Percentiles rank a stretch among this genome's conserved stretches.
These are phyloP conservation scores for Tiphia femorata DNA, from an alignment of 2,888 invertebrate species.

Conservation along the genomic window DNA sequence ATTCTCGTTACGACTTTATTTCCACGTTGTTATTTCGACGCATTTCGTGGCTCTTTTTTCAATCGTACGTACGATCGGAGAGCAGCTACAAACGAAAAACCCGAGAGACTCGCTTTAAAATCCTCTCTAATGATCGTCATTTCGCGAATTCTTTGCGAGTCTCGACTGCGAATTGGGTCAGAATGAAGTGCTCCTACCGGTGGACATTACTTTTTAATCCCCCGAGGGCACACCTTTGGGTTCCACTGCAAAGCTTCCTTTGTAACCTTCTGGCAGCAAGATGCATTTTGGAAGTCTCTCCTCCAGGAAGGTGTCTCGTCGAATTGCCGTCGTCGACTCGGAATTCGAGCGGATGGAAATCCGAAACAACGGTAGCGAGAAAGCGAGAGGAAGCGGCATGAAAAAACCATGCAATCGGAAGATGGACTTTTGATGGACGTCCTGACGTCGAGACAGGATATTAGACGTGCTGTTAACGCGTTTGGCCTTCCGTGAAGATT, in stretches of 20 bases:
- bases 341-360: slow-evolving; percentile 14
- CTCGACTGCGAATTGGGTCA: neutral
- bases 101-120: too few species aligned
- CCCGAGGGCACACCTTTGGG: neutral
- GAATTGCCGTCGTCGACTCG: neutral
- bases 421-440: too few species aligned
- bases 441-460: too few species aligned
- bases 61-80: neutral
- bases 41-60: neutral
- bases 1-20: too few species aligned
- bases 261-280: neutral
- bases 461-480: neutral
- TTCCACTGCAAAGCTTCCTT: neutral
- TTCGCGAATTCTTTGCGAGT: neutral
- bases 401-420: too few species aligned
- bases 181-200: neutral
- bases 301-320: neutral
- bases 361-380: too few species aligned
- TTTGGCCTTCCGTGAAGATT: neutral
- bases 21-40: neutral
- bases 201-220: slow-evolving; percentile 3
- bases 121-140: too few species aligned
- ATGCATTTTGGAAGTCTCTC: slow-evolving; percentile 1
- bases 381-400: too few species aligned
- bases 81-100: too few species aligned